Conservation (phyloP, 37 sponge, comb jelly and placozoan species). For the Bolinopsis microptera region DNA sequence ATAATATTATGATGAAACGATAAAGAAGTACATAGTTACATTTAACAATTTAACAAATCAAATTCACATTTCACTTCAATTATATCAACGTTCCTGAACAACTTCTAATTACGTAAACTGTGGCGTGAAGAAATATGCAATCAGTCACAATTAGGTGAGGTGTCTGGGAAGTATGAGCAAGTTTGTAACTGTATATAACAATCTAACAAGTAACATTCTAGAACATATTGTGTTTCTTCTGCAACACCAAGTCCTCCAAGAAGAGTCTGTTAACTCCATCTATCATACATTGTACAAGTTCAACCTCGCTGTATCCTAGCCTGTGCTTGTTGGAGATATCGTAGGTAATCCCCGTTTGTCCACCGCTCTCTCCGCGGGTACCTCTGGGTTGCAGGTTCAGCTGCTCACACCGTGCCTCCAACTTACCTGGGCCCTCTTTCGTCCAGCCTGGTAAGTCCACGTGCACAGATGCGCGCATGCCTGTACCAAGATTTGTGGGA, state of each 20-base stretch:
- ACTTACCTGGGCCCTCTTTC: slow-evolving; percentile 61
- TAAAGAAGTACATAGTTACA: too few species aligned
- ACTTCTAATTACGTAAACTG: too few species aligned
- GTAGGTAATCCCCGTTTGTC: slow-evolving; percentile 70
- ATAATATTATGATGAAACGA: too few species aligned
- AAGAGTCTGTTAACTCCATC: slow-evolving; percentile 87
- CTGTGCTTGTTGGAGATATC: slow-evolving; percentile 83
- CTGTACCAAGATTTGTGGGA: slow-evolving; percentile 63
- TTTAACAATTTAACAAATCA: too few species aligned
- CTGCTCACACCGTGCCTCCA: slow-evolving; percentile 73
- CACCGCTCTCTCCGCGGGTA: slow-evolving; percentile 75
- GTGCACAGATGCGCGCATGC: slow-evolving; percentile 63
- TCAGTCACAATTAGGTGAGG: too few species aligned
- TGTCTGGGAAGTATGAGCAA: too few species aligned
- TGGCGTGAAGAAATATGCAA: too few species aligned
- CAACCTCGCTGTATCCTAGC: slow-evolving; percentile 84
- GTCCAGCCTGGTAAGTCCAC: slow-evolving; percentile 63
- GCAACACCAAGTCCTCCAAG: slow-evolving; percentile 53
- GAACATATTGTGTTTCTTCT: slow-evolving; percentile 32
- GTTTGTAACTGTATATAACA: too few species aligned
- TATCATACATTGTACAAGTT: slow-evolving; percentile 80
- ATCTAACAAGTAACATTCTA: too few species aligned
- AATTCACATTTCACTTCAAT: too few species aligned
- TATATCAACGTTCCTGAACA: too few species aligned
- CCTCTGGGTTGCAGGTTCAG: slow-evolving; percentile 82